These are phyloP conservation scores for Thecocarcelia acutangulata DNA, from an alignment of 2,888 invertebrate species.

Conservation along the genomic window DNA sequence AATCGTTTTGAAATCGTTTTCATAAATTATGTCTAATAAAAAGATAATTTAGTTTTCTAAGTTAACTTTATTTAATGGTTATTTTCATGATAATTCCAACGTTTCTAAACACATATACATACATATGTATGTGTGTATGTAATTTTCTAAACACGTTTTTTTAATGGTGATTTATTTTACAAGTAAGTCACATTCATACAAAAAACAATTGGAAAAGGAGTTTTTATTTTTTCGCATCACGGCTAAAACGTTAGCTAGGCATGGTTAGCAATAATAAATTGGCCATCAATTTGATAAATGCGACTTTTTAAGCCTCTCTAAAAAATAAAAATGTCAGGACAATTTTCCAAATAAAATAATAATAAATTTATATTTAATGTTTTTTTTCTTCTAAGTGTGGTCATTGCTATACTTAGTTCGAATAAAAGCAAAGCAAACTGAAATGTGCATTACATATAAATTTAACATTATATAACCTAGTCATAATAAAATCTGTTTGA, in stretches of 20 bases:
- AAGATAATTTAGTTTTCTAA: constrained; percentile 79
- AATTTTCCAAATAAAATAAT: neutral
- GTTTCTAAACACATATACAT: neutral
- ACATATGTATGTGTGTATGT: neutral
- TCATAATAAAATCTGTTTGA: no score
- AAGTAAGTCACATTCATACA: constrained; percentile 41
- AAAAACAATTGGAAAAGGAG: constrained; percentile 38
- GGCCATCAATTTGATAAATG: constrained; percentile 78
- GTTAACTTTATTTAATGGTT: constrained; percentile 81
- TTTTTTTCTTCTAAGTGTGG: constrained; percentile 1
- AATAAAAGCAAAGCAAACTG: constrained; percentile 27
- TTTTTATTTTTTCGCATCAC: constrained; percentile 11
- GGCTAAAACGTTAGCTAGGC: neutral
- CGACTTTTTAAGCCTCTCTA: constrained; percentile 67
- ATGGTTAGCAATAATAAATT: constrained; percentile 66
- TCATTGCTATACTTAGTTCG: constrained; percentile 2
- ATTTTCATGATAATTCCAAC: constrained; percentile 57
- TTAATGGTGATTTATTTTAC: constrained; percentile 64
- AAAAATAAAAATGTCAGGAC: neutral
- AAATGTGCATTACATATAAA: constrained; percentile 56
- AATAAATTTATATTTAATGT: constrained; percentile 33
- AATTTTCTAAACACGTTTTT: constrained; percentile 57
- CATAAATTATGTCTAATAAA: constrained; percentile 9
- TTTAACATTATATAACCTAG: constrained; percentile 44
- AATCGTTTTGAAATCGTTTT: neutral